Conservation (phyloP, 2,888 invertebrate genomes). For the Pollenia amentaria region DNA sequence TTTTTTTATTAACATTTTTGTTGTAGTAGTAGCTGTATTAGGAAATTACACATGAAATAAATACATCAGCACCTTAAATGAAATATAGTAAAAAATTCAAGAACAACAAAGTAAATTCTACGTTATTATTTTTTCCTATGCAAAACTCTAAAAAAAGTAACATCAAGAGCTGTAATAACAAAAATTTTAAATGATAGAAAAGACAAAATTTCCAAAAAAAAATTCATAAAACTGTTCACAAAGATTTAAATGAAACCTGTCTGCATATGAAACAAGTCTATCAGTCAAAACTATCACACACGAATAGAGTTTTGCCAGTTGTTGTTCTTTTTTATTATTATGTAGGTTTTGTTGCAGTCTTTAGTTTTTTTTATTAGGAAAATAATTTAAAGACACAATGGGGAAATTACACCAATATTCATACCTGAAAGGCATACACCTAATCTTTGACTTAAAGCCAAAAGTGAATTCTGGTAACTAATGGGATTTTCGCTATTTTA, state of each 20-base stretch:
- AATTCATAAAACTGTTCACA: conserved; percentile 29
- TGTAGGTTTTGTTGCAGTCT: conserved; percentile 58
- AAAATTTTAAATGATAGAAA: conserved; percentile 6
- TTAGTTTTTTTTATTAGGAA: conserved; percentile 23
- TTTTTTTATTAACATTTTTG: background rate
- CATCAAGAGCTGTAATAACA: conserved; percentile 16
- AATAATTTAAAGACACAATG: conserved; percentile 21
- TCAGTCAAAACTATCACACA: conserved; percentile 80
- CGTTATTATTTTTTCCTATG: conserved; percentile 8
- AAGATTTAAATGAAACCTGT: conserved; percentile 78
- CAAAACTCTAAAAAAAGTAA: conserved; percentile 29
- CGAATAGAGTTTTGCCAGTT: conserved; percentile 52
- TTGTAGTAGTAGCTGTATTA: background rate
- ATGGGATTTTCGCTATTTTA: no score
- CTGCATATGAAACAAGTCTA: conserved; percentile 82
- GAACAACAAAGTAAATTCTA: background rate
- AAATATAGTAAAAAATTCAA: conserved; percentile 23
- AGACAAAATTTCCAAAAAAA: conserved; percentile 21
- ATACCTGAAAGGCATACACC: no score
- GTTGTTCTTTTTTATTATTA: conserved; percentile 50
- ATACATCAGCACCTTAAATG: conserved; percentile 72
- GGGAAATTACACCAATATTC: background rate
- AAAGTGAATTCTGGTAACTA: no score
- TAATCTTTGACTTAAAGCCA: no score
- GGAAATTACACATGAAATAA: conserved; percentile 59